A percentile compares a stretch with the other conserved stretches of the same genome.
Conservation (phyloP, 2,797 vertebrate genomes). For the Glyptemys insculpta region DNA sequence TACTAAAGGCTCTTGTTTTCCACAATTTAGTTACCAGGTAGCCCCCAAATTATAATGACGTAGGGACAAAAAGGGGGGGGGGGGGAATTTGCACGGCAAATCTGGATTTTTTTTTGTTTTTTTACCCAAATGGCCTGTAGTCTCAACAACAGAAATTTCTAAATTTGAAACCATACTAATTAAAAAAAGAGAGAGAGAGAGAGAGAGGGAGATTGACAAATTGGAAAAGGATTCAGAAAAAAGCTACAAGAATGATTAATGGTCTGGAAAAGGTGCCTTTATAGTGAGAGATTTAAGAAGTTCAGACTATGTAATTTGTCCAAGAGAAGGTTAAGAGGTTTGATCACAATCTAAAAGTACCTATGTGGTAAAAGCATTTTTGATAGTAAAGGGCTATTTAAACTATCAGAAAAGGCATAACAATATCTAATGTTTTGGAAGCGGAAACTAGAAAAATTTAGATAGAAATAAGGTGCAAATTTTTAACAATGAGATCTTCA, state of each 20-base stretch:
- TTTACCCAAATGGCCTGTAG: not conserved
- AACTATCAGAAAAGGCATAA: not conserved
- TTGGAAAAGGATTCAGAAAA: not conserved
- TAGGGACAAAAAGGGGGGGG: not conserved
- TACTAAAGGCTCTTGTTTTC: not conserved
- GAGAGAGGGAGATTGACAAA: not conserved
- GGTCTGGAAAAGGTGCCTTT: not conserved
- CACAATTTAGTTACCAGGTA: not conserved
- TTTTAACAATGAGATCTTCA: not conserved
- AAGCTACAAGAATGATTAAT: not conserved
- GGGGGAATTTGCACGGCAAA: rapidly evolving
- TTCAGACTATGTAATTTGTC: not conserved
- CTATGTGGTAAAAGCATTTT: not conserved
- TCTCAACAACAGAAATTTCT: not conserved
- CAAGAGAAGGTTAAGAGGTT: not conserved
- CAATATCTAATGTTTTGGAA: not conserved
- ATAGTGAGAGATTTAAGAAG: not conserved
- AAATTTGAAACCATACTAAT: not conserved
- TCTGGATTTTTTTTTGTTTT: not conserved
- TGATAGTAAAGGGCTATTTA: not conserved
- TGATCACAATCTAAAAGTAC: not conserved
- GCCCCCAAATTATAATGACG: not conserved
- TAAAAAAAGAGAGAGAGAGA: not conserved
- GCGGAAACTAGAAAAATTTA: not conserved
- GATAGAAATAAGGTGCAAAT: not conserved